These are phyloP conservation scores for Coendou prehensilis DNA, from an alignment of 2,797 vertebrate species.

Conservation along the genomic window DNA sequence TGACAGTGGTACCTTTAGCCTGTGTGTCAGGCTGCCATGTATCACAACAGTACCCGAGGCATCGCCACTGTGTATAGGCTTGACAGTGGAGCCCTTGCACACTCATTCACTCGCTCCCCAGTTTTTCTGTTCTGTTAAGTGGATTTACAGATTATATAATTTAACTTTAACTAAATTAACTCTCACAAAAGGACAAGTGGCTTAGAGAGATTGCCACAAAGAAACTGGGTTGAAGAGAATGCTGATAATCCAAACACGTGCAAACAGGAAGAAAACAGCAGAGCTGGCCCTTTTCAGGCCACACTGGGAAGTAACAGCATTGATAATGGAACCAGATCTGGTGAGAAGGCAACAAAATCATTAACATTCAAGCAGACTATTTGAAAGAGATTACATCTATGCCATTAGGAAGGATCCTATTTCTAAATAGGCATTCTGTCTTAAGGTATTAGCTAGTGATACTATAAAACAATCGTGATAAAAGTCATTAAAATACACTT, in stretches of 20 bases:
- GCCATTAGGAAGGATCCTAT: background rate
- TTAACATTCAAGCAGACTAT: conserved; percentile 16
- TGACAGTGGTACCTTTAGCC: background rate
- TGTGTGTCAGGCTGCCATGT: accelerated
- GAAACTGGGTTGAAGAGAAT: conserved; percentile 46
- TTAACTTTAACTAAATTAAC: conserved; percentile 81
- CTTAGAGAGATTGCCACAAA: conserved; percentile 67
- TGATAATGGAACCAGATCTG: background rate
- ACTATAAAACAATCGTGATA: background rate
- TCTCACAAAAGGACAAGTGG: conserved; percentile 73
- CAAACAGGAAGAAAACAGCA: conserved; percentile 28
- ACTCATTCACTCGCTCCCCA: conserved; percentile 8
- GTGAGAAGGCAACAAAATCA: conserved; percentile 71
- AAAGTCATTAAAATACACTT: conserved; percentile 42
- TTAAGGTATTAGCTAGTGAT: conserved; percentile 52
- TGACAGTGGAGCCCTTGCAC: background rate
- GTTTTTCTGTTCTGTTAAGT: conserved; percentile 68
- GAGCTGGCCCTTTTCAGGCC: conserved; percentile 47
- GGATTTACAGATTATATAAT: conserved; percentile 81
- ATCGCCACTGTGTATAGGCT: background rate
- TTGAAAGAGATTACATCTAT: conserved; percentile 42
- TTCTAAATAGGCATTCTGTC: conserved; percentile 8
- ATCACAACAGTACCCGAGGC: background rate
- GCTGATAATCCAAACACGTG: conserved; percentile 46
- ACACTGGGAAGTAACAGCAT: background rate